Conservation (phyloP, 2,113 vertebrate genomes). For the Zapus hudsonius region DNA sequence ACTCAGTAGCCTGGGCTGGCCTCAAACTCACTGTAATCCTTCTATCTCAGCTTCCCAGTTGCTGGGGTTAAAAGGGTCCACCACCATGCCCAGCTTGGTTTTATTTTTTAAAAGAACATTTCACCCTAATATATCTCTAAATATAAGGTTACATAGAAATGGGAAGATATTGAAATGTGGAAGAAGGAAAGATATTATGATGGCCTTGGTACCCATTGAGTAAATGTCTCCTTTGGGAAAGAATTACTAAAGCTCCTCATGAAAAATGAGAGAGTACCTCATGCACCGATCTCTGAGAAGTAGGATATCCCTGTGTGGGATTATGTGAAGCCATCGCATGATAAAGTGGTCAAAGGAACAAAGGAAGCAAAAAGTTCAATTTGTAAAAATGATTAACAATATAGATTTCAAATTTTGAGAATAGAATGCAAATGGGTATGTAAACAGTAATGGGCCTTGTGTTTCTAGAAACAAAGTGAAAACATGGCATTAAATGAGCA, state of each 20-base stretch:
- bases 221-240: not conserved
- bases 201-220: not conserved
- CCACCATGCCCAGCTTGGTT: not conserved
- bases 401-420: not conserved
- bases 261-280: not conserved
- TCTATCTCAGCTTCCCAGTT: too few species aligned
- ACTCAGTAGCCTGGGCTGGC: too few species aligned
- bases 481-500: not conserved
- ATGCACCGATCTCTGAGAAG: not conserved
- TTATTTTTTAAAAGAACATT: not conserved
- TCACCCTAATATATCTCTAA: not conserved
- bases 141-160: not conserved
- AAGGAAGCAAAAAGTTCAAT: not conserved
- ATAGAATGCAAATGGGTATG: not conserved
- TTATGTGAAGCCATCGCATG: not conserved
- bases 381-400: not conserved
- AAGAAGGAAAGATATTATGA: not conserved
- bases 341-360: not conserved
- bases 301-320: not conserved
- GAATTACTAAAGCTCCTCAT: not conserved
- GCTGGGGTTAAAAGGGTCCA: too few species aligned
- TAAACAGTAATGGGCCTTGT: not conserved
- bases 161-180: not conserved
- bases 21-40: too few species aligned
- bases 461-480: not conserved